Percentiles rank a stretch among this genome's conserved stretches.
Conservation (phyloP, 2,797 vertebrate species). For the Gallinago solitaria region DNA sequence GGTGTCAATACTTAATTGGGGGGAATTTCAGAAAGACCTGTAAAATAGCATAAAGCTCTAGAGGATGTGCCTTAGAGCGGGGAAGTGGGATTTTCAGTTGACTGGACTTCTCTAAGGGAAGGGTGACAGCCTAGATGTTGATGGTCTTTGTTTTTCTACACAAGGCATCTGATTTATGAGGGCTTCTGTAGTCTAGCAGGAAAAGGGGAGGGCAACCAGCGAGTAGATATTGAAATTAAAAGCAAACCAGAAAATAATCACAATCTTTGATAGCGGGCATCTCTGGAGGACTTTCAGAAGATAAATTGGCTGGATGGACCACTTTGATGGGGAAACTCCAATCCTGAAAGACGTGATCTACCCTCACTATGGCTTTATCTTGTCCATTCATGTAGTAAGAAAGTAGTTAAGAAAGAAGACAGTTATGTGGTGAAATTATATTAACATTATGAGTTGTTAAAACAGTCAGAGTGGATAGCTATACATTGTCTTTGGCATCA, state of each 20-base stretch:
- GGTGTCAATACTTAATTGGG: not conserved
- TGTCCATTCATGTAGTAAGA: not conserved
- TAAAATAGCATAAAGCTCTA: not conserved
- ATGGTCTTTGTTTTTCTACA: not conserved
- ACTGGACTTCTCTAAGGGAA: not conserved
- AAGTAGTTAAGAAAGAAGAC: not conserved
- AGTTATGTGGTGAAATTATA: not conserved
- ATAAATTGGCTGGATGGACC: not conserved
- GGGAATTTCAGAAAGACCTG: not conserved
- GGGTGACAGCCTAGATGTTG: not conserved
- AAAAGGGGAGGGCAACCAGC: not conserved
- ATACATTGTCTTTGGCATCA: not conserved
- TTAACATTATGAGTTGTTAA: not conserved
- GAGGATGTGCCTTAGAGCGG: not conserved
- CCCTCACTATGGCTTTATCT: not conserved
- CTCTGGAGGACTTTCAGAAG: not conserved
- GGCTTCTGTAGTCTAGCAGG: not conserved
- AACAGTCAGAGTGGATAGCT: not conserved
- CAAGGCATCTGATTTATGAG: not conserved
- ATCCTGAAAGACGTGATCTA: not conserved
- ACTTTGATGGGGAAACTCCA: not conserved
- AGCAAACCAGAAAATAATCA: not conserved
- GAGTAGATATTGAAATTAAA: not conserved
- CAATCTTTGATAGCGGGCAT: not conserved
- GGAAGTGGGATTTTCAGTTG: not conserved